Evolutionary conservation across 2,113 vertebrate species (phyloP), one percentile per base, ranked within the genome.

Genomic region (Hystrix cristata): DNA sequence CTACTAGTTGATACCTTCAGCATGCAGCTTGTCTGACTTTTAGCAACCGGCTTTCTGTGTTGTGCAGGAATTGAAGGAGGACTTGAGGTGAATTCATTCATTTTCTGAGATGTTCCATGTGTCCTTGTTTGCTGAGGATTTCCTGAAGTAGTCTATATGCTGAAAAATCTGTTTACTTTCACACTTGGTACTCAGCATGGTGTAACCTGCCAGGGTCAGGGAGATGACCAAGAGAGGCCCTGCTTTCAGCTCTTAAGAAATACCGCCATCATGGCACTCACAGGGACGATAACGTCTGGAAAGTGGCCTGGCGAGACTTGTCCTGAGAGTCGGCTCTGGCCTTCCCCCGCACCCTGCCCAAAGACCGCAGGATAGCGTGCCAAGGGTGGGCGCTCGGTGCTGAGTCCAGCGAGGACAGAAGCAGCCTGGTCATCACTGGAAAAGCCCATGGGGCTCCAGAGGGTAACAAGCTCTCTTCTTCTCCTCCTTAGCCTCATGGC

Each of bases 1-100:
- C 95, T 90, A 25, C 92, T 14, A 95, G 55, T 7, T 78, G 89
- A 94, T 72, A 29, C 74, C 90, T 97, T 93, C 96, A 92, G 19
- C 84, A 57, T 95, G 97, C 92, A 57, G 0, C 48, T 19, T 18
- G 34, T 53, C 78, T 69, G 71, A 85, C 25, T 43, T 53, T 13
- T 3, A 71, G 92, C 85, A 48, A 21, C 6, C 43, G 48, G n/a
- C 46, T 18, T 76, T 91, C 51, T 14, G 76, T 0, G 3, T 19
- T 72, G 12, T 31, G 15, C 31, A 27, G 1, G 85, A 76, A 23
- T 3, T 2, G 51, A 18, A 88, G 43, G 46, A 31, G 48, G 48
- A 38, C 46, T 10, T 21, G 94, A 87, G 76, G 84, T 34, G 87
- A 76, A 78, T 38, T 27, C 3, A 16, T 67, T 29, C n/a, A 19